phyloP scores from a whole-genome alignment of 2,888 invertebrate species.

The Agrotis clavis region DNA sequence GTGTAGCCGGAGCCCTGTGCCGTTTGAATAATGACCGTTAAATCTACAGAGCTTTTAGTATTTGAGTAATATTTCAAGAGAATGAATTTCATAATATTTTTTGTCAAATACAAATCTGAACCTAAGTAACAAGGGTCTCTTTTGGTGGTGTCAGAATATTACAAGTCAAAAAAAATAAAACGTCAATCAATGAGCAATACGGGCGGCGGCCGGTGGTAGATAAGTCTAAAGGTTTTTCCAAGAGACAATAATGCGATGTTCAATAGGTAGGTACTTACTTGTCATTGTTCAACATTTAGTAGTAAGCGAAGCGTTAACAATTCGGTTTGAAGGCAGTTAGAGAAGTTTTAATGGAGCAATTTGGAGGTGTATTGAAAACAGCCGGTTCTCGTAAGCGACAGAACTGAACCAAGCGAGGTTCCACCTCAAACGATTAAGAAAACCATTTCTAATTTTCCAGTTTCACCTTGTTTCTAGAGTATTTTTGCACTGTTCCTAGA shows the following conservation, averaged over 20 bases:
- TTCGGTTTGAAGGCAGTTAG: conserved; percentile 77
- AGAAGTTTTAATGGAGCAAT: conserved; percentile 86
- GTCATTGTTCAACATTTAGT: conserved; percentile 74
- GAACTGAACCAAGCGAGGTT: conserved; percentile 63
- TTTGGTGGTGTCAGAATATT: conserved; percentile 29
- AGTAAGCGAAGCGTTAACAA: conserved; percentile 76
- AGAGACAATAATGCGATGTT: conserved; percentile 57
- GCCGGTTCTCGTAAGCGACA: conserved; percentile 71
- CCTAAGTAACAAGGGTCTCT: conserved; percentile 21
- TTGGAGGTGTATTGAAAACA: conserved; percentile 84
- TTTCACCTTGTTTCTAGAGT: conserved; percentile 56
- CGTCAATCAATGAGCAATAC: conserved; percentile 34
- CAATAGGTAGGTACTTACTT: conserved; percentile 60
- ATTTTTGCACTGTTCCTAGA: conserved; percentile 58
- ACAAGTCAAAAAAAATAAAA: conserved; percentile 24
- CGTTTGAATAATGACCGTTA: background rate
- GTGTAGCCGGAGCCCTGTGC: background rate
- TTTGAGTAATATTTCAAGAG: background rate
- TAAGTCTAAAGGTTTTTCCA: conserved; percentile 33
- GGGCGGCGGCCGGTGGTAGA: too few species aligned
- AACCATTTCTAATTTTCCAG: conserved; percentile 69
- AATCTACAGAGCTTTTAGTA: conserved; percentile 1
- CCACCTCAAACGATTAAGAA: conserved; percentile 74
- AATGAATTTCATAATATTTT: background rate
- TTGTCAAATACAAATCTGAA: background rate